Evolutionary conservation across 2,888 invertebrate species (phyloP).

Genomic region (Leucoma salicis): DNA sequence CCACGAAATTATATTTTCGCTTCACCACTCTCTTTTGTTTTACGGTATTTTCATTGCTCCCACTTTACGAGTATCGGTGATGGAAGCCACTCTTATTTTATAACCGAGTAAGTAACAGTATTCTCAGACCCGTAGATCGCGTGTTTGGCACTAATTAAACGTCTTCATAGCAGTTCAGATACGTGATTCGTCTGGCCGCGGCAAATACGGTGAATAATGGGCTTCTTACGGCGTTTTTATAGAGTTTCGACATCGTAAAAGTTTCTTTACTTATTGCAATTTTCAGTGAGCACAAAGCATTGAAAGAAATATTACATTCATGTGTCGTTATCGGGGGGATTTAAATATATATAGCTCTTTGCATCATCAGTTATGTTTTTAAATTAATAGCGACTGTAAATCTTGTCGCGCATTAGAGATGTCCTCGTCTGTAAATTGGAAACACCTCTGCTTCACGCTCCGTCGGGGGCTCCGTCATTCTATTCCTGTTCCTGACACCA

Average conservation of each 20-base stretch:
- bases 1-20: slow-evolving; percentile 69
- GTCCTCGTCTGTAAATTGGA: slow-evolving; percentile 65
- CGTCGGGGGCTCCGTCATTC: slow-evolving; percentile 54
- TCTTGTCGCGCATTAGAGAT: slow-evolving; percentile 59
- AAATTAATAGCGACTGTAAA: slow-evolving; percentile 73
- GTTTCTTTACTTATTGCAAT: slow-evolving; percentile 25
- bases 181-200: slow-evolving; percentile 61
- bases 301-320: slow-evolving; percentile 16
- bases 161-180: slow-evolving; percentile 54
- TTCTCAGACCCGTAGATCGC: slow-evolving; percentile 60
- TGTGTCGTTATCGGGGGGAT: slow-evolving; percentile 26
- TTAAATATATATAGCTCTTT: slow-evolving; percentile 54
- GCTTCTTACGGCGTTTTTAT: slow-evolving; percentile 50
- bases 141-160: slow-evolving; percentile 75
- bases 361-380: slow-evolving; percentile 64
- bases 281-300: slow-evolving; percentile 21
- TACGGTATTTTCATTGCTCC: slow-evolving; percentile 73
- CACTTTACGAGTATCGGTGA: slow-evolving; percentile 69
- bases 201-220: slow-evolving; percentile 47
- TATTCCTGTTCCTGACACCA: slow-evolving; percentile 75
- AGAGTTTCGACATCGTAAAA: slow-evolving; percentile 27
- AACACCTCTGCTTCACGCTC: slow-evolving; percentile 60
- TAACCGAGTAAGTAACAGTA: slow-evolving; percentile 56
- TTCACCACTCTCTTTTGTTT: slow-evolving; percentile 61
- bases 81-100: slow-evolving; percentile 65